Base-by-base conservation (phyloP, 2,888 invertebrate species). In the Epistrophella euchroma region DNA sequence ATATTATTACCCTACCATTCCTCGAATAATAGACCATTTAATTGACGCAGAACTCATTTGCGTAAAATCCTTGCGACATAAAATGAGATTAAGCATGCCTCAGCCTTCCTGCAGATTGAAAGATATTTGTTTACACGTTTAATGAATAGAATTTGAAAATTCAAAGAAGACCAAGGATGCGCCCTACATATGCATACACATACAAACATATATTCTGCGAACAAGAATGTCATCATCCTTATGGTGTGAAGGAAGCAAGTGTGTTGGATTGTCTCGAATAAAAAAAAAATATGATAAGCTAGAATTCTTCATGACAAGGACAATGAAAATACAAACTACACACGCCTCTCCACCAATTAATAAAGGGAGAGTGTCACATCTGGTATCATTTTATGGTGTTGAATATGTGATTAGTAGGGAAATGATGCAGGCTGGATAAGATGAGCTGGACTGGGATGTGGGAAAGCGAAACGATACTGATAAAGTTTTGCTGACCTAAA, bases 111-210 rank as follows among this genome's bases (percentile, higher is more conserved):
- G 19, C 62, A 85, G 52, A 72, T 85, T 72, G 66, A 64, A 60
- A 79, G 82, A 79, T 82, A 85, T 80, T 80, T 88, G 88, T 88
- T 88, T 88, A 88, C 88, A 85, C 77, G 82, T 79, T 73, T 88
- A 83, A 88, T 88, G 88, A 88, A 82, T 84, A 78, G 81, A 80
- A 88, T 88, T 72, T 79, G 66, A 79, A 68, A 60, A 40, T 75
- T 75, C 10, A 76, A 76, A 56, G 32, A 32, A 52, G 62, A n/a
- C 19, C 17, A 11, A 68, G 45, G 25, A 52, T 47, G 66, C 50
- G 52, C 22, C n/a, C 19, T 62, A 83, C 35, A 83, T 78, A 58
- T 25, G 4, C 25, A 25, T 25, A 25, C 25, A 25, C 32, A n/a
- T 77, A 43, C 2, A 15, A 7, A 9, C 25, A 22, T 28, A 43